phyloP scores from a whole-genome alignment of 2,797 vertebrate genomes.

The Cetoscarus ocellatus region DNA sequence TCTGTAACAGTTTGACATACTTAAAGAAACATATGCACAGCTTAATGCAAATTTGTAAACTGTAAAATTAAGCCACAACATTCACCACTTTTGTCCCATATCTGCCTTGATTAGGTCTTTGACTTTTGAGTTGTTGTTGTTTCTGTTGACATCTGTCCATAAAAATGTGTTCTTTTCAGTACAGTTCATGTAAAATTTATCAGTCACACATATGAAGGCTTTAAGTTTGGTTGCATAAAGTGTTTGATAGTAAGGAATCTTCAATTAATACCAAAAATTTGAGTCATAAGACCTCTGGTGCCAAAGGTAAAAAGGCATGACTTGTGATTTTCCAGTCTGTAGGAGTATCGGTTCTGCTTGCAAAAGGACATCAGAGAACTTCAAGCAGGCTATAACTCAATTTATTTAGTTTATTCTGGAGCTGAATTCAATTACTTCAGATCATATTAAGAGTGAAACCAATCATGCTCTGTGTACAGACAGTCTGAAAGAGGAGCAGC shows the following conservation, averaged over 20 bases:
- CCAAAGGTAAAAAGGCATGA: slow-evolving; percentile 28
- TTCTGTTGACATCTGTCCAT: background rate
- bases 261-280: slow-evolving; percentile 35
- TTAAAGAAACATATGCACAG: background rate
- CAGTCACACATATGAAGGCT: background rate
- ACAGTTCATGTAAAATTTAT: background rate
- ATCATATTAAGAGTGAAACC: slow-evolving; percentile 31
- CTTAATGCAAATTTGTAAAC: slow-evolving; percentile 1
- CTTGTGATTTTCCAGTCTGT: slow-evolving; percentile 33
- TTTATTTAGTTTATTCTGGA: slow-evolving; percentile 34
- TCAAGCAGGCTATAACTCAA: slow-evolving; percentile 34
- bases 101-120: background rate
- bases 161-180: no score
- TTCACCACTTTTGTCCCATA: no score
- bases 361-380: slow-evolving; percentile 31
- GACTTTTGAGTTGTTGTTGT: background rate
- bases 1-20: background rate
- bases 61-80: background rate
- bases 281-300: slow-evolving; percentile 47
- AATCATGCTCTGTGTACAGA: slow-evolving; percentile 22
- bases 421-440: slow-evolving; percentile 33
- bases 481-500: slow-evolving; percentile 14
- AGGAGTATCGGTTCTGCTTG: background rate
- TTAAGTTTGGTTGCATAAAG: background rate
- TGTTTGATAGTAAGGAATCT: background rate